phyloP scores from a whole-genome alignment of 2,888 invertebrate species.

The Leptinotarsa peninsularis region DNA sequence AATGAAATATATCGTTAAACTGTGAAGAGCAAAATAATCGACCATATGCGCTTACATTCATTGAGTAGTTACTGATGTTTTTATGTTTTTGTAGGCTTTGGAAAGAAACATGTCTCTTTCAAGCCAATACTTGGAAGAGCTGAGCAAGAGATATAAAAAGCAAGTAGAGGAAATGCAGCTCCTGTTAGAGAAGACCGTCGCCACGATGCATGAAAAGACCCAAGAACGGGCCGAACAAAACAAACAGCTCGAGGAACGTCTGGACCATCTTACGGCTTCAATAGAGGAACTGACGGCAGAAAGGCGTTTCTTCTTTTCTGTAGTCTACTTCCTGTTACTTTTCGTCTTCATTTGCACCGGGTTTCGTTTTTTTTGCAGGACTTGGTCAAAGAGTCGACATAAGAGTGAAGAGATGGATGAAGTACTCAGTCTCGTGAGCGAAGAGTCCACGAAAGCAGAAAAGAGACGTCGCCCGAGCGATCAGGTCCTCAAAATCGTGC shows the following conservation, averaged over 20 bases:
- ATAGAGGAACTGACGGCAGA: constrained; percentile 74
- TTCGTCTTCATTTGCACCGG: constrained; percentile 67
- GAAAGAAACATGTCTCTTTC: constrained; percentile 98
- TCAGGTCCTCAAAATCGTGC: constrained; percentile 72
- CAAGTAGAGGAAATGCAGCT: constrained; percentile 96
- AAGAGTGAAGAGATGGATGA: constrained; percentile 61
- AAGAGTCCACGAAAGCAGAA: constrained; percentile 74
- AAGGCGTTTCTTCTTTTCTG: constrained; percentile 74
- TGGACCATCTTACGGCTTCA: constrained; percentile 73
- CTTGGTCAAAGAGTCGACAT: constrained; percentile 7
- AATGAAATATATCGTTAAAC: too few species aligned
- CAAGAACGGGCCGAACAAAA: constrained; percentile 81
- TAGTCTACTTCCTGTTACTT: constrained; percentile 70
- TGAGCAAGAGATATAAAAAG: constrained; percentile 94
- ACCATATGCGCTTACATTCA: background rate
- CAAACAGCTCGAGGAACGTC: constrained; percentile 72
- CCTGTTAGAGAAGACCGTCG: constrained; percentile 82
- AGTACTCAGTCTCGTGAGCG: constrained; percentile 71
- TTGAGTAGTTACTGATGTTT: background rate
- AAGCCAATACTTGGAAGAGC: constrained; percentile 94
- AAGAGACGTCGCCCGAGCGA: constrained; percentile 80
- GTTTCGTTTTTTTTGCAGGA: constrained; percentile 68
- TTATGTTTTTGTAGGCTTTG: constrained; percentile 72
- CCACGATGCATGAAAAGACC: constrained; percentile 79
- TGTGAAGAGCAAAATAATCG: too few species aligned